These are phyloP conservation scores for Heliornis fulica DNA, from an alignment of 2,113 vertebrate genomes.

Conservation along the genomic window DNA sequence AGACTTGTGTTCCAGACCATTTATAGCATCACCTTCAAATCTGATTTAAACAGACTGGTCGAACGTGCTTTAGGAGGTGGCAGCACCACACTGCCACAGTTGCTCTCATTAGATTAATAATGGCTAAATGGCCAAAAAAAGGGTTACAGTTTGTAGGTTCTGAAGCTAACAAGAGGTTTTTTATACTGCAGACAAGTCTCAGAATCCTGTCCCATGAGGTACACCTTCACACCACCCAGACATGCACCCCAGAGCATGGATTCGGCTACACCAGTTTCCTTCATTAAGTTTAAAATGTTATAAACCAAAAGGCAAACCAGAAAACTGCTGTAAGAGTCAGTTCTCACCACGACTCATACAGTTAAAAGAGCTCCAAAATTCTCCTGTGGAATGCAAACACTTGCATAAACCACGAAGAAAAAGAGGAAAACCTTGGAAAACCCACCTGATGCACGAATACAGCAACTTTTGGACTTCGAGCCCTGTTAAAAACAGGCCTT, in stretches of 20 bases:
- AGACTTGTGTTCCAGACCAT: too few species aligned
- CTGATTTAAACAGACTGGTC: background rate
- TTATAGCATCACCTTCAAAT: too few species aligned
- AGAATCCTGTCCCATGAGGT: background rate
- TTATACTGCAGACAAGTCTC: background rate
- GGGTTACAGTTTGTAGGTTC: background rate
- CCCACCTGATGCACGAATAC: background rate
- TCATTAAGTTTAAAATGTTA: background rate
- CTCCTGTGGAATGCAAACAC: background rate
- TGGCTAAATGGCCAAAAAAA: background rate
- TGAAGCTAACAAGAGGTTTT: background rate
- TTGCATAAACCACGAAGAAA: background rate
- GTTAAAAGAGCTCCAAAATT: background rate
- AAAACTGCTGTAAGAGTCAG: background rate
- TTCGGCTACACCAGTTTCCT: background rate
- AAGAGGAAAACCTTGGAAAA: background rate
- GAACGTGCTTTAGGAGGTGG: background rate
- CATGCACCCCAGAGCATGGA: background rate
- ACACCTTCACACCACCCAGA: fast-evolving
- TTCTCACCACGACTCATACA: background rate
- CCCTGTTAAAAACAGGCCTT: background rate
- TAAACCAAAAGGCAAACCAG: background rate
- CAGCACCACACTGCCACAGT: background rate
- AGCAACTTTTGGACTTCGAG: fast-evolving
- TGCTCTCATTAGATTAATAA: too few species aligned